Percentiles rank a stretch among this genome's conserved stretches.
Evolutionary conservation across 1,140 invertebrate genomes (phyloP).

Genomic region (Homarus americanus): DNA sequence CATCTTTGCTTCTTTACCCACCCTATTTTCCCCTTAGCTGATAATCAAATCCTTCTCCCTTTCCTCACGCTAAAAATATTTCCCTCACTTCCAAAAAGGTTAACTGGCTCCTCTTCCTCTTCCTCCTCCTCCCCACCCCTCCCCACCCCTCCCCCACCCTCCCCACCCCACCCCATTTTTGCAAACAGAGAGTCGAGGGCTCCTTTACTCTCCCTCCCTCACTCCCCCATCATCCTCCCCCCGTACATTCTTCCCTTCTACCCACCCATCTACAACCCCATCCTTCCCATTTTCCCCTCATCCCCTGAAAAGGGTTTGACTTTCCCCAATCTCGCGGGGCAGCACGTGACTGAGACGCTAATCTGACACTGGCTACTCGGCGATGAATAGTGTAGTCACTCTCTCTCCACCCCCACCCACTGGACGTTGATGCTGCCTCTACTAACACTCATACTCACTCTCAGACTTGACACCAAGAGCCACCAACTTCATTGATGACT

Average conservation of each 20-base stretch:
- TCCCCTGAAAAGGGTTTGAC: not conserved
- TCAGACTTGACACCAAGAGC: too few species aligned
- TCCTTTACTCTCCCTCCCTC: not conserved
- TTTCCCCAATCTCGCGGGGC: not conserved
- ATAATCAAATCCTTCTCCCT: too few species aligned
- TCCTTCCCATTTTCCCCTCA: too few species aligned
- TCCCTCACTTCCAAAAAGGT: too few species aligned
- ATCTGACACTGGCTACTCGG: constrained; percentile 21
- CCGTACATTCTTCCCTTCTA: not conserved
- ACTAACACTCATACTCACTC: too few species aligned
- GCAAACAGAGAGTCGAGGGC: not conserved
- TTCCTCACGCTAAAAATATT: too few species aligned
- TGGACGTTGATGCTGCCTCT: too few species aligned
- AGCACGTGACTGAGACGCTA: constrained; percentile 41
- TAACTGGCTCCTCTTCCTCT: too few species aligned
- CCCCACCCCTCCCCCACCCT: not conserved
- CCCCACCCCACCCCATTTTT: not conserved
- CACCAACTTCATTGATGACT: too few species aligned
- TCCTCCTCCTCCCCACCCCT: not conserved
- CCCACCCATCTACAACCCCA: not conserved
- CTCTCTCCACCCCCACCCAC: too few species aligned
- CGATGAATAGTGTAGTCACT: constrained; percentile 37
- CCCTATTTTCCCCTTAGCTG: too few species aligned
- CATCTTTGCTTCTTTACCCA: too few species aligned
- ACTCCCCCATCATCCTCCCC: not conserved